A percentile compares a stretch with the other conserved stretches of the same genome.
phyloP scores from a whole-genome alignment of 2,888 invertebrate genomes.

The Clanis bilineata region DNA sequence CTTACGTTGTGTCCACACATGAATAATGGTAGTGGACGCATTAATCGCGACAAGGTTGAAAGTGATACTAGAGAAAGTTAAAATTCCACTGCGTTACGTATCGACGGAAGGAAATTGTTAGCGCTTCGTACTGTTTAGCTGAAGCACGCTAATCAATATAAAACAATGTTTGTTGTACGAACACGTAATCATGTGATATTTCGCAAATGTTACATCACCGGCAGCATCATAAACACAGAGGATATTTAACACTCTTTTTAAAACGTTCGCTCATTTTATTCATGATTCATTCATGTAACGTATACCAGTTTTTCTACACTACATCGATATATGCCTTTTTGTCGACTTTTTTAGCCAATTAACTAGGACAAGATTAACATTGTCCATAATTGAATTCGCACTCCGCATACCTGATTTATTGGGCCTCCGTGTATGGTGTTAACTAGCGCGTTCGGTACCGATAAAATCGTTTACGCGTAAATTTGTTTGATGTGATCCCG shows the following conservation, averaged over 20 bases:
- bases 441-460: not conserved
- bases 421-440: not conserved
- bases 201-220: slow-evolving; percentile 55
- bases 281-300: slow-evolving; percentile 18
- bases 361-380: slow-evolving; percentile 9
- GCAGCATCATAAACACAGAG: slow-evolving; percentile 37
- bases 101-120: slow-evolving; percentile 50
- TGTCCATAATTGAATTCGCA: slow-evolving; percentile 12
- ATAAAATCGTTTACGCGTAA: not conserved
- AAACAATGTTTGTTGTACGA: slow-evolving; percentile 50
- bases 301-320: slow-evolving; percentile 8
- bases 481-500: slow-evolving; percentile 5
- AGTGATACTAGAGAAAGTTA: slow-evolving; percentile 49
- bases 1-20: slow-evolving; percentile 41
- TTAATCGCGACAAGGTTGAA: slow-evolving; percentile 43
- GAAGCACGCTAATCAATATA: slow-evolving; percentile 60
- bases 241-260: slow-evolving; percentile 14
- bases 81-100: slow-evolving; percentile 35
- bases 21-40: slow-evolving; percentile 45
- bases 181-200: slow-evolving; percentile 51
- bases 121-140: slow-evolving; percentile 54
- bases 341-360: slow-evolving; percentile 1
- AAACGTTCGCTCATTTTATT: slow-evolving; percentile 14
- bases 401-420: slow-evolving; percentile 11
- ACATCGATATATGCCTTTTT: not conserved